Conservation (phyloP, 2,113 vertebrate species). For the Pedionomus torquatus region DNA sequence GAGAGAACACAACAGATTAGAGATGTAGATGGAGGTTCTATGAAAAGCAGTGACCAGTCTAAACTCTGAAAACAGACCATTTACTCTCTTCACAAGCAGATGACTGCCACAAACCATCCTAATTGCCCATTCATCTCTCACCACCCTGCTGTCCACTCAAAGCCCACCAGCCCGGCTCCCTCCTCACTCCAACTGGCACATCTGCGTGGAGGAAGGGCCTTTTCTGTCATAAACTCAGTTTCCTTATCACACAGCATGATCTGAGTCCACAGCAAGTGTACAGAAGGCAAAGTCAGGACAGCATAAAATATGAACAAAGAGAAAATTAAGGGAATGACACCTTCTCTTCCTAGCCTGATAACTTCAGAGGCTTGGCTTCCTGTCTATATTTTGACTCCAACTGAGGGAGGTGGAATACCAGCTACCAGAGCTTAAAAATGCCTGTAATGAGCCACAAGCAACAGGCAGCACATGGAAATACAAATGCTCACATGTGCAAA, state of each 20-base stretch:
- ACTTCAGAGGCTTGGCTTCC: not conserved
- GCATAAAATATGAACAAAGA: not conserved
- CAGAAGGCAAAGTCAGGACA: not conserved
- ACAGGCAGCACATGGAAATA: not conserved
- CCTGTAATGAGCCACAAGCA: not conserved
- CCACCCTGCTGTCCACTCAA: not conserved
- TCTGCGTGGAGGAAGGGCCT: not conserved
- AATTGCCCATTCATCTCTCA: rapidly evolving
- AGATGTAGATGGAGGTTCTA: not conserved
- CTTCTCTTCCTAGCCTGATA: not conserved
- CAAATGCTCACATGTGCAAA: not conserved
- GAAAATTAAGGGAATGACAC: not conserved
- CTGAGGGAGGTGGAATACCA: not conserved
- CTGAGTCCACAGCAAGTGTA: not conserved
- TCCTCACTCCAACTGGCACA: not conserved
- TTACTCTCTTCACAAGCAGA: not conserved
- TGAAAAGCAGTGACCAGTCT: not conserved
- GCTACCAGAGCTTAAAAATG: not conserved
- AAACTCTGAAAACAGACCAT: not conserved
- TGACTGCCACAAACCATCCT: not conserved
- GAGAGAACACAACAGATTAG: not conserved
- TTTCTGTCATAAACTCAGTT: not conserved
- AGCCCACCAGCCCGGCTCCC: not conserved
- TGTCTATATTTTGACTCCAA: not conserved
- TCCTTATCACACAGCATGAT: not conserved